Conservation (phyloP, 2,113 vertebrate species). For the Platanista minor region DNA sequence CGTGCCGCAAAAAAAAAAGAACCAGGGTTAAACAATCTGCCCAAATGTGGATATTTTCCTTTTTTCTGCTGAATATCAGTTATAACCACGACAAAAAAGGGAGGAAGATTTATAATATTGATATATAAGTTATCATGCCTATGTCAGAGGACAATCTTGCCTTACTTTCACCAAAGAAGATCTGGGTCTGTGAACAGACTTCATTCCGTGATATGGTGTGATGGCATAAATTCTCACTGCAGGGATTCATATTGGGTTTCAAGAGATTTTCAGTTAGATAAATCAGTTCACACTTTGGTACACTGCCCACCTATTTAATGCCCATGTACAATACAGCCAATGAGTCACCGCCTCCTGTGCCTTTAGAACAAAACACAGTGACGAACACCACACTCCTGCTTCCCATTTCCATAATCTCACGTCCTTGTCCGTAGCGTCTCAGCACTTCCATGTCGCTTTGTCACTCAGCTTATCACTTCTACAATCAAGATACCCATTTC, state of each 20-base stretch:
- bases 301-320: not conserved
- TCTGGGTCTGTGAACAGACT: not conserved
- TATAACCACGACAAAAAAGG: not conserved
- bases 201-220: not conserved
- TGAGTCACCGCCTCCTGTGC: not conserved
- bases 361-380: not conserved
- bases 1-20: not conserved
- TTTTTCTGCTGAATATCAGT: not conserved
- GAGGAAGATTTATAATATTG: not conserved
- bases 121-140: not conserved
- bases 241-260: not conserved
- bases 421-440: not conserved
- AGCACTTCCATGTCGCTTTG: not conserved
- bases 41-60: not conserved
- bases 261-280: not conserved
- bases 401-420: not conserved
- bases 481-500: not conserved
- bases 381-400: fast-evolving
- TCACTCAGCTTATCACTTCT: not conserved
- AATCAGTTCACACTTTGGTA: not conserved
- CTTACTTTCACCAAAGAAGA: not conserved
- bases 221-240: not conserved
- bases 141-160: not conserved
- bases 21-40: not conserved
- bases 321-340: not conserved